A percentile compares a stretch with the other conserved stretches of the same genome.
Conservation (phyloP, 2,113 vertebrate genomes). For the Syrmaticus mikado region DNA sequence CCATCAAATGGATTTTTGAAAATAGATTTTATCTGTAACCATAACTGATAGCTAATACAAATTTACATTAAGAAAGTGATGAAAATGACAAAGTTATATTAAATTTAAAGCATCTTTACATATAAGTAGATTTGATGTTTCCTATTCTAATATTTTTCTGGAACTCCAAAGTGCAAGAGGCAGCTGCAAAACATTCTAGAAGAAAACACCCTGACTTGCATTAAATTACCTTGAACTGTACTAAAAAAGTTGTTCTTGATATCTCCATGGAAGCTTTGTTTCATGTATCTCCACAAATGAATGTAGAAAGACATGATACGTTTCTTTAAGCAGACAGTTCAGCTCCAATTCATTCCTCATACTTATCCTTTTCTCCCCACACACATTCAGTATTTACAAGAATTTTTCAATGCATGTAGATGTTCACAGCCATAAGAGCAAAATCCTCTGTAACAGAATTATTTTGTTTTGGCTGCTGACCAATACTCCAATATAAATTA, state of each 20-base stretch:
- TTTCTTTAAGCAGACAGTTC: slow-evolving; percentile 3
- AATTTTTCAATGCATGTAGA: background rate
- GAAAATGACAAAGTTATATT: background rate
- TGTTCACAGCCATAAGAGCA: background rate
- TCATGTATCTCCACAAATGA: background rate
- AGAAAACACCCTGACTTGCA: background rate
- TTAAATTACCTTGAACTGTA: background rate
- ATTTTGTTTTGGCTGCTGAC: background rate
- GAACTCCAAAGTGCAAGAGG: background rate
- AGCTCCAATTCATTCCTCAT: background rate
- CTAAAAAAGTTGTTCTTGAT: background rate
- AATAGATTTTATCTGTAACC: slow-evolving; percentile 18
- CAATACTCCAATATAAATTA: background rate
- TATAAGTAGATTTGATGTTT: slow-evolving; percentile 5
- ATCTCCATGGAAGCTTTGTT: background rate
- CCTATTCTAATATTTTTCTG: background rate
- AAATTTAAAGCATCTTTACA: background rate
- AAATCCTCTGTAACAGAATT: background rate
- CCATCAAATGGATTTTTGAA: slow-evolving; percentile 19
- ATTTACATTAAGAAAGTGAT: slow-evolving; percentile 14
- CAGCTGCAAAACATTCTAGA: background rate
- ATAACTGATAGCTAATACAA: background rate
- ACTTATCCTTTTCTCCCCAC: background rate
- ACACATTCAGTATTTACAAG: background rate
- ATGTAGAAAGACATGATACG: background rate